A percentile compares a stretch with the other conserved stretches of the same genome.
Evolutionary conservation across 2,888 invertebrate genomes (phyloP).

Genomic region (Xestoiulus laeticollis): DNA sequence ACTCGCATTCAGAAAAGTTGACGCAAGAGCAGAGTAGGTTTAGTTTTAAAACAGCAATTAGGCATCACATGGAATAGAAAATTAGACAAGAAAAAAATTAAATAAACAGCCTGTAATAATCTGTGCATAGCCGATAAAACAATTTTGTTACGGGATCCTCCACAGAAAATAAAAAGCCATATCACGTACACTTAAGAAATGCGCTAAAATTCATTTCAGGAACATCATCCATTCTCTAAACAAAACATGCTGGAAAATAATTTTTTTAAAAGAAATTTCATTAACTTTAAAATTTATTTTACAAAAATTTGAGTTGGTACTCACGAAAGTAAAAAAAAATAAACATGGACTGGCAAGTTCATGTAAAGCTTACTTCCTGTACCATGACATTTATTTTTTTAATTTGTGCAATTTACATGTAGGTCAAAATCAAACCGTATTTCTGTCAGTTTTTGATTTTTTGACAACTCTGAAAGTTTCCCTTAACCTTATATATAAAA

Average conservation of each 20-base stretch:
- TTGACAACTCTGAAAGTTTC: no score
- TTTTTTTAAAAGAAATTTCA: no score
- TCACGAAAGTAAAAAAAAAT: no score
- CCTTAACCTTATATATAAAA: no score
- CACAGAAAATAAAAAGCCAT: not conserved
- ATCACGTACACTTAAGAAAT: constrained; percentile 1
- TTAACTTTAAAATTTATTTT: no score
- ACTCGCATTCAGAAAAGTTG: not conserved
- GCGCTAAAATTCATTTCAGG: not conserved
- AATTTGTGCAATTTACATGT: no score
- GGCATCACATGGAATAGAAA: not conserved
- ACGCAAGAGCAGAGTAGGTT: not conserved
- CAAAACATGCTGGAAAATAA: not conserved
- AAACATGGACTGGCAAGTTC: no score
- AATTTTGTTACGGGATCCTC: not conserved
- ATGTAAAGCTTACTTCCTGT: no score
- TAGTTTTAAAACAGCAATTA: constrained; percentile 11
- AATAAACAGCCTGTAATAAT: not conserved
- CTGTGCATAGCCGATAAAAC: not conserved
- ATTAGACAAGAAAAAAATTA: not conserved
- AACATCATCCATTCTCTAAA: not conserved
- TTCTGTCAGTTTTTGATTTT: no score
- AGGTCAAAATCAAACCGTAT: no score
- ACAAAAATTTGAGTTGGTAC: no score
- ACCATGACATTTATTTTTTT: no score